phyloP scores from a whole-genome alignment of 2,113 vertebrate genomes.

The Camelus bactrianus region DNA sequence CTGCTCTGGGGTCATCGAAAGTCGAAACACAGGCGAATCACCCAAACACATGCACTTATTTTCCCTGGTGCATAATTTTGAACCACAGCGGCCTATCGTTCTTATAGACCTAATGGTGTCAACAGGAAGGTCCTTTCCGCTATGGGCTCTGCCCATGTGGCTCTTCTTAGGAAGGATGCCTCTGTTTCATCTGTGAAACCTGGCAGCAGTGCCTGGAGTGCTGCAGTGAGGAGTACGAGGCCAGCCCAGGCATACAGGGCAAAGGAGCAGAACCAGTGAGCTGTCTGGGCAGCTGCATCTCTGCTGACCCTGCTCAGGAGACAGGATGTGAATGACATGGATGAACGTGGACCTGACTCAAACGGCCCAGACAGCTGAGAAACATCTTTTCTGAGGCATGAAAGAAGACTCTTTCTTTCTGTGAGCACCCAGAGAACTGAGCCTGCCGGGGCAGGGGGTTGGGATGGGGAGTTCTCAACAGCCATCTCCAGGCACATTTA shows the following conservation, averaged over 20 bases:
- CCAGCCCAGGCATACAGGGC: rapidly evolving
- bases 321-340: background rate
- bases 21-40: background rate
- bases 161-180: background rate
- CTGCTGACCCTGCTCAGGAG: no score
- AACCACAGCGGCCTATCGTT: background rate
- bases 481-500: background rate
- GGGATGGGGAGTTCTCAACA: background rate
- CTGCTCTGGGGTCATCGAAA: background rate
- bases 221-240: background rate
- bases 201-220: background rate
- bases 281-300: rapidly evolving
- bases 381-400: background rate
- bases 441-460: background rate
- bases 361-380: background rate
- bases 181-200: background rate
- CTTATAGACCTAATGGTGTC: background rate
- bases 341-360: no score
- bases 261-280: rapidly evolving
- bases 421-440: background rate
- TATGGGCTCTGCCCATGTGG: background rate
- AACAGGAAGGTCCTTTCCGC: background rate
- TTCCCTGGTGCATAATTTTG: background rate
- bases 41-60: background rate
- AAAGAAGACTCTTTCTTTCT: background rate